Conservation (phyloP, 2,113 vertebrate species). For the Campylomormyrus numenius region DNA sequence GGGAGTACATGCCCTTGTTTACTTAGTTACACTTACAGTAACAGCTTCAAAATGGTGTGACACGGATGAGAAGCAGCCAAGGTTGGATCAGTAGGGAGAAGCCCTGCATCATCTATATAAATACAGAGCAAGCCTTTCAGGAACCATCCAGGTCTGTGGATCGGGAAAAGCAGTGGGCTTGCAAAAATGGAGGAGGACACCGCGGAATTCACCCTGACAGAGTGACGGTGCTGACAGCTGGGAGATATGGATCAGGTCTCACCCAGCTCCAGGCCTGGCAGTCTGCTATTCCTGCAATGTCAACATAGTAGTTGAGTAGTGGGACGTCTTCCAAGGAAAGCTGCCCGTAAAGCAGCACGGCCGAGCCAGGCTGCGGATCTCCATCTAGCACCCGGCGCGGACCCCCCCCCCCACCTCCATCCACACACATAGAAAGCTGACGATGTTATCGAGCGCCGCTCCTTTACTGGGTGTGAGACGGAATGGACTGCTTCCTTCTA, state of each 20-base stretch:
- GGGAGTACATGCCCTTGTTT: neutral
- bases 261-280: constrained; percentile 25
- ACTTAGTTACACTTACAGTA: neutral
- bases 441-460: neutral
- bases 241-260: neutral
- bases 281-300: constrained; percentile 39
- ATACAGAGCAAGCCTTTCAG: neutral
- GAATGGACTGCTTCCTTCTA: neutral
- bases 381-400: constrained; percentile 12
- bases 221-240: neutral
- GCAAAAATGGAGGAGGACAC: neutral
- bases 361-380: constrained; percentile 17
- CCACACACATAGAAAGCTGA: neutral
- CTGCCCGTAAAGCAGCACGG: constrained; percentile 32
- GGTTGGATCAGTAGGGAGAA: neutral
- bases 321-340: constrained; percentile 38
- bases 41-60: neutral
- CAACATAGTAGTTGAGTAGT: constrained; percentile 12
- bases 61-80: neutral
- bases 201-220: neutral
- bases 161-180: neutral
- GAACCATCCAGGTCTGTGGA: neutral
- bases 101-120: neutral
- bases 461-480: neutral
- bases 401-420: neutral